phyloP scores from a whole-genome alignment of 2,113 vertebrate genomes.

The Rhinoptilus africanus region DNA sequence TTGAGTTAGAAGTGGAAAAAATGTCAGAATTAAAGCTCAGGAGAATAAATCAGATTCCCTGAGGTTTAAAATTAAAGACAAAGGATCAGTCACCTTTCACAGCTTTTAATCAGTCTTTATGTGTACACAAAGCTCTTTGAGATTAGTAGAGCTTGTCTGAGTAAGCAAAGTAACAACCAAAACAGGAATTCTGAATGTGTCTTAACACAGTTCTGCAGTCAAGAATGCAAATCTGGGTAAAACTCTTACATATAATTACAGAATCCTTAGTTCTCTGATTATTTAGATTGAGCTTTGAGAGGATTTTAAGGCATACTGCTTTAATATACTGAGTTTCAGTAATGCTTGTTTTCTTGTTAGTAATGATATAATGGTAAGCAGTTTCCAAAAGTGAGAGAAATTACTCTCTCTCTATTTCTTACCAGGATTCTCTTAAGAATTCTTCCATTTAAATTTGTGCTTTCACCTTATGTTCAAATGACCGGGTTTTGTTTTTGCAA shows the following conservation, averaged over 20 bases:
- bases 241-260: background rate
- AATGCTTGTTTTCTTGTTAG: background rate
- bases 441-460: background rate
- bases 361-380: background rate
- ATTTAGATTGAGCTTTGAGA: background rate
- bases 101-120: background rate
- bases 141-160: background rate
- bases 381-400: background rate
- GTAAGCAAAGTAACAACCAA: background rate
- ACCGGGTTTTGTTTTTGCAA: background rate
- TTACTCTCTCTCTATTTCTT: background rate
- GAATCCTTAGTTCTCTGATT: background rate
- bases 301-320: background rate
- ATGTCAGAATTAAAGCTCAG: background rate
- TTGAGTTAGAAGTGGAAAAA: background rate
- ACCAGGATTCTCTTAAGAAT: background rate
- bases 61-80: background rate
- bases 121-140: background rate
- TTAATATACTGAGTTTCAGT: background rate
- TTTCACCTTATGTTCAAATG: background rate
- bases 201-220: background rate
- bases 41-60: background rate
- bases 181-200: background rate
- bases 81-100: background rate
- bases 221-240: constrained; percentile 45